These are phyloP conservation scores for Thymelicus acteon DNA, from an alignment of 2,888 invertebrate genomes.

Conservation along the genomic window DNA sequence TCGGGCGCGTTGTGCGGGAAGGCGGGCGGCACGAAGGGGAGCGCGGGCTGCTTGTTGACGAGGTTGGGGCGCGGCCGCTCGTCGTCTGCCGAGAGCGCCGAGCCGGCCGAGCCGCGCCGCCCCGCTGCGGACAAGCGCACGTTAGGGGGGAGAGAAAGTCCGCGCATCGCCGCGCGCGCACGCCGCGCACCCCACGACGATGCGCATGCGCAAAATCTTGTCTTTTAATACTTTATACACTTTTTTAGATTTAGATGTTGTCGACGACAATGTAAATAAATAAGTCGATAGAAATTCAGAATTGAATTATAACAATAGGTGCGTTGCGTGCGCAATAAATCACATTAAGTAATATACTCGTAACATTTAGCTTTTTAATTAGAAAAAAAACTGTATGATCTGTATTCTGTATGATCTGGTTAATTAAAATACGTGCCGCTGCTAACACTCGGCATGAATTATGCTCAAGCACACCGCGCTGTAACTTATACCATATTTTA, in stretches of 20 bases:
- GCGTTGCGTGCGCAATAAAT: conserved; percentile 24
- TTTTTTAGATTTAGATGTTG: neutral
- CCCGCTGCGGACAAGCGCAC: conserved; percentile 68
- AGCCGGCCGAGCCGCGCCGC: conserved; percentile 66
- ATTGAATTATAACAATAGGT: neutral
- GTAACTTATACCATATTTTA: neutral
- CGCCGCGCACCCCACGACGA: conserved; percentile 52
- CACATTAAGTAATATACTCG: conserved; percentile 12
- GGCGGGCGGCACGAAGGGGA: conserved; percentile 96
- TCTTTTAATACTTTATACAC: neutral
- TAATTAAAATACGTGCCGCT: conserved; percentile 28
- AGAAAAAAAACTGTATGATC: conserved; percentile 19
- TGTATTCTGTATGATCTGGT: conserved; percentile 29
- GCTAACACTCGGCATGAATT: neutral
- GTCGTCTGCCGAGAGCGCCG: conserved; percentile 73
- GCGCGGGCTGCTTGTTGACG: conserved; percentile 93
- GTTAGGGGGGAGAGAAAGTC: conserved; percentile 75
- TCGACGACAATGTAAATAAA: conserved; percentile 12
- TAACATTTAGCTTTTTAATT: conserved; percentile 27
- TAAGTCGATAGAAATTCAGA: neutral
- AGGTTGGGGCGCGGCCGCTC: conserved; percentile 86
- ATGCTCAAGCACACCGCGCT: neutral
- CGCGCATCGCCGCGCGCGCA: conserved; percentile 68
- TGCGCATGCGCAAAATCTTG: neutral
- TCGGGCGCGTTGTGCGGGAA: conserved; percentile 93